Evolutionary conservation across 1,140 invertebrate genomes (phyloP).

Genomic region (Aphidius ervi): DNA sequence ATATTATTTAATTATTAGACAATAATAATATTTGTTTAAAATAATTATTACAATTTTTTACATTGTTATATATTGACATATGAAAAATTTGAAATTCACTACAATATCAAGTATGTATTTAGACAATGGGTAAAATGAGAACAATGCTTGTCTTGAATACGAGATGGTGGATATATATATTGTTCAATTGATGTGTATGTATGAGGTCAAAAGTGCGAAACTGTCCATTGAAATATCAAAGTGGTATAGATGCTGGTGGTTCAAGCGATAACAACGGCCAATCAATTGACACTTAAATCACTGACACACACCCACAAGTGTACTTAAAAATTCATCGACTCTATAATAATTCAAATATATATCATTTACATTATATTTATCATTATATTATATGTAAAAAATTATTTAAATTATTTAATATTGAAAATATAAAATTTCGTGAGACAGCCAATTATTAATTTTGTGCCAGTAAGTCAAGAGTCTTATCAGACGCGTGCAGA

Average conservation of each 20-base stretch:
- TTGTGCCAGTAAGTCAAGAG: slow-evolving; percentile 12
- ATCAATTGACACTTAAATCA: slow-evolving; percentile 16
- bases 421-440: not conserved
- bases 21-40: too few species aligned
- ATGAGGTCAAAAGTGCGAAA: slow-evolving; percentile 3
- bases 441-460: slow-evolving; percentile 20
- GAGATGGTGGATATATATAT: too few species aligned
- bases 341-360: too few species aligned
- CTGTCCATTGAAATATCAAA: too few species aligned
- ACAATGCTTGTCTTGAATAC: slow-evolving; percentile 3
- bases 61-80: too few species aligned
- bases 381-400: too few species aligned
- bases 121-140: slow-evolving; percentile 5
- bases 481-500: slow-evolving; percentile 21
- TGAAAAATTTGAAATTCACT: too few species aligned
- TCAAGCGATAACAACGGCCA: slow-evolving; percentile 10
- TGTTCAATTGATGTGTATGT: not conserved
- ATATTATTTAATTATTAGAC: too few species aligned
- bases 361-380: too few species aligned
- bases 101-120: not conserved
- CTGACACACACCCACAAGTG: not conserved
- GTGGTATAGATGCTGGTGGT: not conserved
- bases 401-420: not conserved
- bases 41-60: too few species aligned
- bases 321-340: too few species aligned